A percentile compares a stretch with the other conserved stretches of the same genome.
Conservation (phyloP, 2,888 invertebrate genomes). For the Clepsis dumicolana region DNA sequence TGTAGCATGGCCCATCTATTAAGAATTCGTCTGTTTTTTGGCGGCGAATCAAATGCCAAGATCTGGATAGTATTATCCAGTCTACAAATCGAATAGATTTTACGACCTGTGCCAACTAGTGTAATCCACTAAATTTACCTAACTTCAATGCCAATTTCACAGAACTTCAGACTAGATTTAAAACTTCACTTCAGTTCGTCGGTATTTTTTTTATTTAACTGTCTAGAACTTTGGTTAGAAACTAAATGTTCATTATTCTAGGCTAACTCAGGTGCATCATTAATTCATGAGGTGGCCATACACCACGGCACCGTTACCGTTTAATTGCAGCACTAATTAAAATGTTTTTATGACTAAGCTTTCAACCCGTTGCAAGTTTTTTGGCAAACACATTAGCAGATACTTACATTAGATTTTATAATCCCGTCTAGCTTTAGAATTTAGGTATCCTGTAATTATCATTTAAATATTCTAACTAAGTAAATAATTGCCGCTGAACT, state of each 20-base stretch:
- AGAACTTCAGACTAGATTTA: neutral
- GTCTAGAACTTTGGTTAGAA: constrained; percentile 6
- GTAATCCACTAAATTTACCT: neutral
- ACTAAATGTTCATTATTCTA: constrained; percentile 17
- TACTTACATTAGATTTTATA: constrained; percentile 20
- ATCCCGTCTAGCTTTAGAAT: neutral
- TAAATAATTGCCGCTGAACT: neutral
- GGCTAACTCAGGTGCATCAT: constrained; percentile 23
- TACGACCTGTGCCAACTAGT: constrained; percentile 11
- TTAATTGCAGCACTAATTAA: constrained; percentile 41
- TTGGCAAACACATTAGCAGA: constrained; percentile 30
- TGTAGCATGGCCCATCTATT: neutral
- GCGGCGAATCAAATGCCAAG: constrained; percentile 19
- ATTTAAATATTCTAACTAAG: neutral
- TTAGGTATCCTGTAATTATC: constrained; percentile 9
- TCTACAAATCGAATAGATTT: neutral
- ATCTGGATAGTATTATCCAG: constrained; percentile 23
- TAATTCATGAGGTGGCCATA: constrained; percentile 39
- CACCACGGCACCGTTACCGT: constrained; percentile 38
- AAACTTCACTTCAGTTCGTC: neutral
- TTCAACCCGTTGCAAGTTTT: constrained; percentile 19
- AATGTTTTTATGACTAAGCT: constrained; percentile 41
- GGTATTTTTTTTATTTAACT: neutral
- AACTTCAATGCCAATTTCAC: neutral
- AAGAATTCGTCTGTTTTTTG: constrained; percentile 13